Conservation (phyloP, 2,113 vertebrate species). For the Empidonax alnorum region DNA sequence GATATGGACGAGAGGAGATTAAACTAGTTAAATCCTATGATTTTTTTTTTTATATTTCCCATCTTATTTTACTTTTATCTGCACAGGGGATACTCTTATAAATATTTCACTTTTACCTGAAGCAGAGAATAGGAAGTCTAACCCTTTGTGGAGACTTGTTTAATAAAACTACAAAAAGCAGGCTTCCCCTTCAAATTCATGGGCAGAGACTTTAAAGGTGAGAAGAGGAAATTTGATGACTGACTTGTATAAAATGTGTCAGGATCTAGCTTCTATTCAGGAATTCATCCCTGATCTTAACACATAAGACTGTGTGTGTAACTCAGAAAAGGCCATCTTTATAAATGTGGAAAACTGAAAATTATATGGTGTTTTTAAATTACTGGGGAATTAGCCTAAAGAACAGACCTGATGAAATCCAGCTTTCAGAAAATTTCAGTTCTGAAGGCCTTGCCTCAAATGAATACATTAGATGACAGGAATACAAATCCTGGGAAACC, state of each 20-base stretch:
- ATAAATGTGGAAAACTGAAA: not conserved
- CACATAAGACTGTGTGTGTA: not conserved
- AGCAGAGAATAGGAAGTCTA: not conserved
- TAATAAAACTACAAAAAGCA: not conserved
- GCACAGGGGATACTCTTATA: not conserved
- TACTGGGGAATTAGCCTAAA: not conserved
- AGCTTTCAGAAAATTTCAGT: not conserved
- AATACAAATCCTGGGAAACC: not conserved
- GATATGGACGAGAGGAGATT: not conserved
- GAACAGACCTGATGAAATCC: not conserved
- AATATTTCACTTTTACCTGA: not conserved
- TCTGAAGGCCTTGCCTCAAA: not conserved
- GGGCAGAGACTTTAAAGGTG: not conserved
- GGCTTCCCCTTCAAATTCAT: not conserved
- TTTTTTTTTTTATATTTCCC: not conserved
- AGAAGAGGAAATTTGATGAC: not conserved
- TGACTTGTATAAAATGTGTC: not conserved
- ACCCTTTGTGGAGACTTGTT: not conserved
- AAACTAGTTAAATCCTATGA: not conserved
- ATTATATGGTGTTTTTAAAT: not conserved
- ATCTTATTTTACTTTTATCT: not conserved
- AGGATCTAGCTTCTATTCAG: not conserved
- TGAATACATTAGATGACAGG: not conserved
- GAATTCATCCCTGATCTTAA: not conserved
- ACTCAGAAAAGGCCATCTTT: not conserved